Percentiles rank a stretch among this genome's conserved stretches.
These are phyloP conservation scores for Drosophila erecta DNA, from an alignment of 1,140 invertebrate species.

Conservation along the genomic window DNA sequence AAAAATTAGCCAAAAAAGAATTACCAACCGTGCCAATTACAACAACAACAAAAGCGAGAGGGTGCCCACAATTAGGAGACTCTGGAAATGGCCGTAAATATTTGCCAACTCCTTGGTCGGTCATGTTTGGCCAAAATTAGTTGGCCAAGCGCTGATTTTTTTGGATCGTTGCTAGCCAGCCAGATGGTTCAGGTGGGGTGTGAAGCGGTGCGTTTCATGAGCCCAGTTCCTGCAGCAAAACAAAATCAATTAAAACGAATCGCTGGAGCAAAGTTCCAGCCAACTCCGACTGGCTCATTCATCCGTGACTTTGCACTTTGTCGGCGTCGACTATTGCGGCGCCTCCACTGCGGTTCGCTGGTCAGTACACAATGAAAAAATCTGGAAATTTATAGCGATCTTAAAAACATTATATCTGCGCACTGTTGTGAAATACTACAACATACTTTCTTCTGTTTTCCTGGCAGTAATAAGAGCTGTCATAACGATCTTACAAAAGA, in stretches of 20 bases:
- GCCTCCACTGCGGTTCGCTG: conserved; percentile 26
- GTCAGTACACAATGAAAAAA: background rate
- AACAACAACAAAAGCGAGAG: conserved; percentile 33
- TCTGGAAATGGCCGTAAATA: conserved; percentile 67
- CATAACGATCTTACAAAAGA: background rate
- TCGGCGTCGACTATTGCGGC: conserved; percentile 39
- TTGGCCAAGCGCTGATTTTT: conserved; percentile 66
- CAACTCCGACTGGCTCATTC: conserved; percentile 63
- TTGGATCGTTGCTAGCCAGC: conserved; percentile 3
- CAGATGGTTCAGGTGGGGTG: conserved; percentile 15
- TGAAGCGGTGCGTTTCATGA: conserved; percentile 53
- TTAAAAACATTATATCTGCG: too few relatives aligned
- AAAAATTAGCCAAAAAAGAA: conserved; percentile 69
- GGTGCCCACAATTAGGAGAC: conserved; percentile 61
- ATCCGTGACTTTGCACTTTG: conserved; percentile 80
- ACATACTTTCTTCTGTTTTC: background rate
- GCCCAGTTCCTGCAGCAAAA: conserved; percentile 55
- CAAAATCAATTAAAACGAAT: conserved; percentile 80
- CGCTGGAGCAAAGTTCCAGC: conserved; percentile 76
- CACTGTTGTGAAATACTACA: background rate
- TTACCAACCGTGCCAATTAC: conserved; percentile 65
- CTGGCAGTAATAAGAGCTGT: background rate
- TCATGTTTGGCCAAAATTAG: conserved; percentile 70
- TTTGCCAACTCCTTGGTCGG: conserved; percentile 70
- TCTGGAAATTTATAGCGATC: background rate